Conservation (phyloP, 2,113 vertebrate species). For the Tenebrosternarchus preto region DNA sequence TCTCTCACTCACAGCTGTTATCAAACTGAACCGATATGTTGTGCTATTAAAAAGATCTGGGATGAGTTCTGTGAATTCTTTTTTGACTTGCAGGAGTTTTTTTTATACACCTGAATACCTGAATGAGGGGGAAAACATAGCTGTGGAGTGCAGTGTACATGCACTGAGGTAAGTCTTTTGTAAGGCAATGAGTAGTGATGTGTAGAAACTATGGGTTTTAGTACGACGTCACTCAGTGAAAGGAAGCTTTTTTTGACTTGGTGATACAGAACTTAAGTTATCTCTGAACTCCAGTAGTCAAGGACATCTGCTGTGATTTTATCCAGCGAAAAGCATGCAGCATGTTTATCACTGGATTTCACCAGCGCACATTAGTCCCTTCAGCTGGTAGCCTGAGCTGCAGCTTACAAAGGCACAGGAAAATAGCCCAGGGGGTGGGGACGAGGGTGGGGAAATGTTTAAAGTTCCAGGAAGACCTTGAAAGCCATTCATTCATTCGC, state of each 20-base stretch:
- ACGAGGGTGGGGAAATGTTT: constrained; percentile 31
- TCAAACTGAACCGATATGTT: background rate
- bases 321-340: constrained; percentile 37
- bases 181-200: background rate
- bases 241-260: background rate
- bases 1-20: constrained; percentile 4
- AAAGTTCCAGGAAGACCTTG: constrained; percentile 54
- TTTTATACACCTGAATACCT: background rate
- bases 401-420: constrained; percentile 32
- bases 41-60: background rate
- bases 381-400: constrained; percentile 49
- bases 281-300: constrained; percentile 53
- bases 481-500: constrained; percentile 53
- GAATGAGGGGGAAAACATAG: background rate
- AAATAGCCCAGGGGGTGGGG: background rate
- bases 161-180: too few species aligned
- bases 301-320: constrained; percentile 61
- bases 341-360: constrained; percentile 55
- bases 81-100: background rate
- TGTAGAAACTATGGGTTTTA: background rate
- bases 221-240: background rate
- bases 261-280: constrained; percentile 40
- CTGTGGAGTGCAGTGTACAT: background rate
- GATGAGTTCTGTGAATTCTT: background rate
- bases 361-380: constrained; percentile 54